phyloP scores from a whole-genome alignment of 2,113 vertebrate species.

The Bothrops jararaca region DNA sequence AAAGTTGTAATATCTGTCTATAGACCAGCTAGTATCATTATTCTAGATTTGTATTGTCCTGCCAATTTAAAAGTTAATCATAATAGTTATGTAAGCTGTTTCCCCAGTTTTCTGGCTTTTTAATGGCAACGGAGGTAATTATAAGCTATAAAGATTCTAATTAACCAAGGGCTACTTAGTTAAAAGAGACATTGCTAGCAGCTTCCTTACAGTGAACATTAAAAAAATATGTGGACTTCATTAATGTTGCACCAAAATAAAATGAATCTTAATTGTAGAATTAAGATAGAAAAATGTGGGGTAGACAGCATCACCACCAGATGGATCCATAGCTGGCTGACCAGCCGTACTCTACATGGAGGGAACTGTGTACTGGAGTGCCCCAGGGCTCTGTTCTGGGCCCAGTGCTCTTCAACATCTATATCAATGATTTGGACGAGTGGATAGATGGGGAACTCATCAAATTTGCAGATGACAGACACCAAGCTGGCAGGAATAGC shows the following conservation, averaged over 20 bases:
- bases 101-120: conserved; percentile 55
- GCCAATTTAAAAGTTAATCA: conserved; percentile 27
- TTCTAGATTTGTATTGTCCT: background rate
- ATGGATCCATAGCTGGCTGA: too few relatives aligned
- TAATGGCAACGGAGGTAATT: conserved; percentile 60
- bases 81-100: conserved; percentile 50
- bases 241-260: conserved; percentile 57
- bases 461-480: too few relatives aligned
- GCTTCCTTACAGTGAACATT: conserved; percentile 46
- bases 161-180: conserved; percentile 48
- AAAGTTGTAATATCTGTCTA: conserved; percentile 25
- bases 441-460: too few relatives aligned
- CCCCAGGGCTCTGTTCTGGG: too few relatives aligned
- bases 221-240: conserved; percentile 51
- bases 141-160: conserved; percentile 52
- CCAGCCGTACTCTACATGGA: too few relatives aligned
- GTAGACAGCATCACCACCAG: too few relatives aligned
- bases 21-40: background rate
- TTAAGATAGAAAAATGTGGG: too few relatives aligned
- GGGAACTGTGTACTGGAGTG: too few relatives aligned
- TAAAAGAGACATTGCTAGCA: conserved; percentile 44
- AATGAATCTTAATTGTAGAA: conserved; percentile 43
- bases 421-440: too few relatives aligned
- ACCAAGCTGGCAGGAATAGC: too few relatives aligned
- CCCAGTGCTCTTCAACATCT: too few relatives aligned